These are phyloP conservation scores for Phytoseiulus persimilis DNA, from an alignment of 2,888 invertebrate species.

Conservation along the genomic window DNA sequence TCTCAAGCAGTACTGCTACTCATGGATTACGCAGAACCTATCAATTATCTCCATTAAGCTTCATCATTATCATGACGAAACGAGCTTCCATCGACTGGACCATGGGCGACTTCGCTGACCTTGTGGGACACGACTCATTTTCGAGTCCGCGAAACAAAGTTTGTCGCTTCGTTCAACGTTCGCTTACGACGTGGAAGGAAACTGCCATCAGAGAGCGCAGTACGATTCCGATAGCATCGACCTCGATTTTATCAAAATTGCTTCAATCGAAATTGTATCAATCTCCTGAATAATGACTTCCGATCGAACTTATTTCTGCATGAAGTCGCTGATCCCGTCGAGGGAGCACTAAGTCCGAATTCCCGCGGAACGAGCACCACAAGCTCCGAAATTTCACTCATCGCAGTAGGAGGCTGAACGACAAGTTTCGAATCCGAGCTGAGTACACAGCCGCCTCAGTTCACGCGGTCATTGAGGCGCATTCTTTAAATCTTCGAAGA, in stretches of 20 bases:
- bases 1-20: neutral
- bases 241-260: no score
- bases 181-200: no score
- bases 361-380: no score
- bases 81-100: neutral
- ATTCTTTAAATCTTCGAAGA: neutral
- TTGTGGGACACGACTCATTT: neutral
- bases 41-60: neutral
- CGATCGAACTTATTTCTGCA: no score
- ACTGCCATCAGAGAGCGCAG: no score
- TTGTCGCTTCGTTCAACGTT: no score
- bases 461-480: conserved; percentile 5
- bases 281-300: no score
- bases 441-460: neutral
- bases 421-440: neutral
- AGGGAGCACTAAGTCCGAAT: no score
- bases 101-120: neutral
- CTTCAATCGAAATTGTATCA: no score
- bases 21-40: neutral
- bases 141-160: neutral
- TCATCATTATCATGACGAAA: neutral
- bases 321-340: no score
- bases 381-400: no score
- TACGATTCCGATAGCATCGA: no score
- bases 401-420: neutral